A percentile compares a stretch with the other conserved stretches of the same genome.
These are phyloP conservation scores for Lepus timidus DNA, from an alignment of 2,113 vertebrate genomes.

Conservation along the genomic window DNA sequence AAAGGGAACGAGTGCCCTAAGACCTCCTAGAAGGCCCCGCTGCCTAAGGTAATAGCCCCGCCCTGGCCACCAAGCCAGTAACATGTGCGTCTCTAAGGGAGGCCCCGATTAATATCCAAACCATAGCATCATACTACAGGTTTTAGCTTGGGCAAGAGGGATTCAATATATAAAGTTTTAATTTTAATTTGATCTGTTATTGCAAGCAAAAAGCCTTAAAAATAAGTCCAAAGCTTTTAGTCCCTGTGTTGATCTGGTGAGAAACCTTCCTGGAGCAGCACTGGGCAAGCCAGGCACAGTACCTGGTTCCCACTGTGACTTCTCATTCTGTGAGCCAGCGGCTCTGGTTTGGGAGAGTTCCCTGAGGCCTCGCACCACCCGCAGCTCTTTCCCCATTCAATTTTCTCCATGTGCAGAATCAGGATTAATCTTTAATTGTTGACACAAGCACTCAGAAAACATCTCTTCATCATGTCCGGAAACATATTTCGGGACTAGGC, in stretches of 20 bases:
- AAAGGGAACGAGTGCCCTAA: no score
- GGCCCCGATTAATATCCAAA: no score
- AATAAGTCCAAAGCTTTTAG: neutral
- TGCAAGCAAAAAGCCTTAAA: neutral
- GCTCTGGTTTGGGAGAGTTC: neutral
- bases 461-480: constrained; percentile 29
- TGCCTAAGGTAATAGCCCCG: no score
- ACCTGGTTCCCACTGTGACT: fast-evolving
- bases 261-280: neutral
- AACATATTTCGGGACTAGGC: constrained; percentile 41
- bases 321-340: neutral
- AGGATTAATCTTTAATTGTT: constrained; percentile 61
- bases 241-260: neutral
- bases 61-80: no score
- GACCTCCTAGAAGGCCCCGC: no score
- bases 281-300: fast-evolving
- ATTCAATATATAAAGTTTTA: neutral
- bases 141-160: neutral
- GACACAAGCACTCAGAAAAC: constrained; percentile 57
- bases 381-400: neutral
- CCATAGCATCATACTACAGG: neutral
- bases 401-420: constrained; percentile 41
- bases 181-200: neutral
- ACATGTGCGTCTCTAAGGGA: no score
- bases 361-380: neutral